Evolutionary conservation across 2,113 vertebrate genomes (phyloP), one percentile per base, ranked within the genome.

Genomic region (Rhinogobius similis): DNA sequence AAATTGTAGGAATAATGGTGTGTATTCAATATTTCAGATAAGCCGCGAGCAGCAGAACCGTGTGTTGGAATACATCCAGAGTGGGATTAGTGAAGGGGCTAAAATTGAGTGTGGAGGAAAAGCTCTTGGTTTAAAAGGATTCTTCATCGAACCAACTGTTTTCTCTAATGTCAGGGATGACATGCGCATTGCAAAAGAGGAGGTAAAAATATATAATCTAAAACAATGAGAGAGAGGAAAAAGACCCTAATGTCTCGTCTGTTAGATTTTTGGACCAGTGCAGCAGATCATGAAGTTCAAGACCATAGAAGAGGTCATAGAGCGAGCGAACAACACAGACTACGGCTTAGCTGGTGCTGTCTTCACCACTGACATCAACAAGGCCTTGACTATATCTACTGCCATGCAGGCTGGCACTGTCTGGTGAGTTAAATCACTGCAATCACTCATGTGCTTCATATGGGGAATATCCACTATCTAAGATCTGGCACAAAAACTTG

Each of bases 201-300:
- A 99, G 96, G 98, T 99, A 94, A 27, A 38, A 1, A 41, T 4
- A 20, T 9, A 62, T 2, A 6, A 41, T 1, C 10, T 36, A 7
- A 27, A 59, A 24, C 44, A 26, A 59, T 58, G 29, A 38, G 32
- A 38, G 23, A 65, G 43, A 24, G 23, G 24, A 50, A 56, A 39
- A 13, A 24, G 13, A 73, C 46, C 26, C 29, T 70, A 13, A 59
- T 13, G 75, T 67, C 2, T 67, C 9, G 2, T 44, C 0, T 68
- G 0, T 61, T 88, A 99, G 98, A 99, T 99, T 90, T 99, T 99
- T 91, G 98, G 98, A 41, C 98, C 98, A 0, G 98, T 99, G 74
- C 98, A 99, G 92, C 96, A 95, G 91, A 98, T 99, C 77, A 89
- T 99, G 93, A 95, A 96, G 88, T 99, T 99, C 90, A 98, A 98